A percentile compares a stretch with the other conserved stretches of the same genome.
Evolutionary conservation across 37 sponge, comb jelly and placozoan genomes (phyloP).

Genomic region (Beroe ovata): DNA sequence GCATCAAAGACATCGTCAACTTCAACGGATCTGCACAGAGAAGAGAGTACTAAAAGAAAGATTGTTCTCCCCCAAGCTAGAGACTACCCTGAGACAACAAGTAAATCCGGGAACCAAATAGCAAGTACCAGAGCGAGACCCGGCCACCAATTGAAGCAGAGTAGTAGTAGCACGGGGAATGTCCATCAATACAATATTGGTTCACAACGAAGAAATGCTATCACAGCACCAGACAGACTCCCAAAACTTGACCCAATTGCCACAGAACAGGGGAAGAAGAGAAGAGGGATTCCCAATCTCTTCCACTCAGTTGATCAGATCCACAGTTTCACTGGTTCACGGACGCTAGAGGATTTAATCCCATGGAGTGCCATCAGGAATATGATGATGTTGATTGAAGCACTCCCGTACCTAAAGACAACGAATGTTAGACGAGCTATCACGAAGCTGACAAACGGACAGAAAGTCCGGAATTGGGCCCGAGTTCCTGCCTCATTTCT

Average conservation of each 20-base stretch:
- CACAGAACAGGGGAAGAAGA: not conserved
- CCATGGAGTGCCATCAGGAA: not conserved
- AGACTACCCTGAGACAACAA: too few relatives aligned
- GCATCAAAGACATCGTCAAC: not conserved
- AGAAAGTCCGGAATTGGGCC: constrained; percentile 2
- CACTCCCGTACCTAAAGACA: not conserved
- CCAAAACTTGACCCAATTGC: not conserved
- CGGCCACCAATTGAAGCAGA: not conserved
- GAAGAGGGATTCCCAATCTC: not conserved
- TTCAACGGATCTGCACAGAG: not conserved
- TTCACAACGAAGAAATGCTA: too few relatives aligned
- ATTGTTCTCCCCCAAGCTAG: not conserved
- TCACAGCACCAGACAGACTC: not conserved
- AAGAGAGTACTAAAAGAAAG: not conserved
- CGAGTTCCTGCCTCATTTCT: not conserved
- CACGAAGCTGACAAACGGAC: not conserved
- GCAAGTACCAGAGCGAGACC: not conserved
- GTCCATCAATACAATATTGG: too few relatives aligned
- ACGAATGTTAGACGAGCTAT: not conserved
- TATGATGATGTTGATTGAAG: constrained; percentile 23
- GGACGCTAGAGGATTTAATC: not conserved
- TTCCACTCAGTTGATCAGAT: not conserved
- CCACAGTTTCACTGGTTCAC: not conserved
- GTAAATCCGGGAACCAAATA: not conserved
- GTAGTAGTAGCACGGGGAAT: too few relatives aligned